These are phyloP conservation scores for Drosophila nigromelanica DNA, from an alignment of 1,140 invertebrate species.

Conservation along the genomic window DNA sequence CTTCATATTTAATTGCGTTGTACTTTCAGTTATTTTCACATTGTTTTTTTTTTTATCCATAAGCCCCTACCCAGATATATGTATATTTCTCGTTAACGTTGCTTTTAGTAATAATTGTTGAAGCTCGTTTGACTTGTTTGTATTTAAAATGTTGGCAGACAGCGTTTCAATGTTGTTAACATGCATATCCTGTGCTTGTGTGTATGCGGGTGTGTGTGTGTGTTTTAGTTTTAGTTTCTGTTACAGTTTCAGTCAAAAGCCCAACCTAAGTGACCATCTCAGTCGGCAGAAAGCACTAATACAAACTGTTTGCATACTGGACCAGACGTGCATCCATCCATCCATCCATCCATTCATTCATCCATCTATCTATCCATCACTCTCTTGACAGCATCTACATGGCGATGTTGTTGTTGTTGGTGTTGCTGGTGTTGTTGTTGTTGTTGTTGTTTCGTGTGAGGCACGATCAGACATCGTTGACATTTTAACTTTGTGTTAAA, in stretches of 20 bases:
- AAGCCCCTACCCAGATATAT: neutral
- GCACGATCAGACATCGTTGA: constrained; percentile 75
- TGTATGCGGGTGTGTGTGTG: constrained; percentile 10
- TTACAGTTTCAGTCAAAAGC: constrained; percentile 31
- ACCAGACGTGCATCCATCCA: constrained; percentile 12
- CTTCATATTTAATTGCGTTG: no score
- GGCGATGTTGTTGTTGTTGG: constrained; percentile 42
- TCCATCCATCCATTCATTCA: constrained; percentile 16
- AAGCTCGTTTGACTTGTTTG: constrained; percentile 2
- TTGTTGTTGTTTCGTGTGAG: constrained; percentile 28
- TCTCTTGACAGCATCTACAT: constrained; percentile 29
- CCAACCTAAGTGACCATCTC: constrained; percentile 33
- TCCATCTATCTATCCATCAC: constrained; percentile 64
- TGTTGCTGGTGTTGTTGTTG: constrained; percentile 21
- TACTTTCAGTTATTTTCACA: neutral
- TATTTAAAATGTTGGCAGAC: constrained; percentile 26
- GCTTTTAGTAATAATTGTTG: neutral
- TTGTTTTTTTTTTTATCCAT: neutral
- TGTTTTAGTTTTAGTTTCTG: constrained; percentile 14
- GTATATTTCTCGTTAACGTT: neutral
- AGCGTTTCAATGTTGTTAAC: constrained; percentile 16
- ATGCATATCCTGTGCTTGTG: constrained; percentile 1
- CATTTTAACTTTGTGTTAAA: constrained; percentile 78
- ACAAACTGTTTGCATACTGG: constrained; percentile 24
- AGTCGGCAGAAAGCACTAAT: constrained; percentile 14